Evolutionary conservation across 2,888 invertebrate genomes (phyloP), one percentile per base, ranked within the genome.

Genomic region (Lepidocyrtoides sp.): DNA sequence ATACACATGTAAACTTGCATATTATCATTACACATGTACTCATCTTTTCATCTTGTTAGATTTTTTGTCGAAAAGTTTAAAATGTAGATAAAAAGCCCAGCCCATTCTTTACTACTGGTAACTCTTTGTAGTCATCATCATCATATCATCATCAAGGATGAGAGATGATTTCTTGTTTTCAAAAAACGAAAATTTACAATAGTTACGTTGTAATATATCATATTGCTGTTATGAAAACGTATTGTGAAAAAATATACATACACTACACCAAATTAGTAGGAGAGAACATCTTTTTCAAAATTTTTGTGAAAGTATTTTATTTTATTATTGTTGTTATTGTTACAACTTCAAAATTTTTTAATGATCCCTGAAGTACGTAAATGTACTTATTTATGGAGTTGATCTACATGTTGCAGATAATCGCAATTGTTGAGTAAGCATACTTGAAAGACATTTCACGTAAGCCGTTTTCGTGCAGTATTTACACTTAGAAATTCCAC

Each of bases 251-350:
- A 57, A 57, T 32, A 20, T 29, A 48, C 36, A 57, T 32, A 20
- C 51, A 48, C 36, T 29, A 54, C 75, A 7, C 7, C 32, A 81
- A 81, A 54, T 81, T 81, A 36, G 57, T 81, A 8, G 79, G 29
- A 57, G 51, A 77, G 48, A 54, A 51, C 17, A 36, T 57, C 20
- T 83, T 66, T 83, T 44, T 3, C 29, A 29, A 60, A 63, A 87
- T 29, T 54, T 72, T 82, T 89, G 89, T 72, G 89, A 89, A 89
- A 89, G 89, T 82, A 72, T 89, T 79, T 87, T 10, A 44, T 60
- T 66, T 82, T 84, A 72, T 54, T 84, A 66, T 66, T 54, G 32
- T 63, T 79, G 29, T 82, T 81, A 60, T 20, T 36, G 69, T 69
- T 75, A 48, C 48, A 26, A 75, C 75, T 48, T 75, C 48, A 81